These are phyloP conservation scores for Apostichopus californicus DNA, from an alignment of 35 echinoderm and acorn worm species.

Conservation along the genomic window DNA sequence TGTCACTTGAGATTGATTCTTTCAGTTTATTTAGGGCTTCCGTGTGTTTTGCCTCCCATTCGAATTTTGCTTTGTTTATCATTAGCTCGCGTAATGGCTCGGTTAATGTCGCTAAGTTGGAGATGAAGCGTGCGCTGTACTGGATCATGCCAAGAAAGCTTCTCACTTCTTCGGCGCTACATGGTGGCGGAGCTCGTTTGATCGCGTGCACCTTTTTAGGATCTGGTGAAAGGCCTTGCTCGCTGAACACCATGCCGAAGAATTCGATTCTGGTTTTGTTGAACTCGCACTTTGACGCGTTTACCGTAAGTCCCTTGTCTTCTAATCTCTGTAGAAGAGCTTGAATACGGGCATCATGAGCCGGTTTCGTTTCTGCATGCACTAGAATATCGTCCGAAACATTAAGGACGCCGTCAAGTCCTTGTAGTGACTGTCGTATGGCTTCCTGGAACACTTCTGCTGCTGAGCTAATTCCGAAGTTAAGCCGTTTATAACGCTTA, in stretches of 20 bases:
- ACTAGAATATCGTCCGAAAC: conserved; percentile 70
- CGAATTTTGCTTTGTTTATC: neutral
- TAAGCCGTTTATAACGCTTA: conserved; percentile 66
- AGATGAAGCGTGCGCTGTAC: conserved; percentile 61
- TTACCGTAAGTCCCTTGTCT: conserved; percentile 54
- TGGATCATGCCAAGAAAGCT: conserved; percentile 38
- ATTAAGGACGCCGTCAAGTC: conserved; percentile 61
- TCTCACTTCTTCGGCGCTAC: neutral
- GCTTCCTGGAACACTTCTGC: conserved; percentile 77
- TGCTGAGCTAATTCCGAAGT: conserved; percentile 57
- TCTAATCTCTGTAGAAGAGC: conserved; percentile 52
- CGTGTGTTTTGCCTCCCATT: neutral
- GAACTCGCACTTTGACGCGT: conserved; percentile 69
- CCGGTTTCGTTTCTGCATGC: conserved; percentile 42
- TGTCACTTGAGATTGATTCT: conserved; percentile 15
- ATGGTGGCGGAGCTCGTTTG: neutral
- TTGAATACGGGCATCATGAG: conserved; percentile 64
- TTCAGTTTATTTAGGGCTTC: neutral
- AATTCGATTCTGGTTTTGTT: conserved; percentile 41
- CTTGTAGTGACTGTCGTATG: conserved; percentile 60
- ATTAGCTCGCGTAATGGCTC: conserved; percentile 3
- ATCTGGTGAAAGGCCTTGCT: conserved; percentile 65
- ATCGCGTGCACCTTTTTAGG: conserved; percentile 58
- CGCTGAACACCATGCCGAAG: conserved; percentile 65
- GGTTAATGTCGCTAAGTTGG: neutral